phyloP scores from a whole-genome alignment of 2,888 invertebrate species.

The Pyrgus malvae region DNA sequence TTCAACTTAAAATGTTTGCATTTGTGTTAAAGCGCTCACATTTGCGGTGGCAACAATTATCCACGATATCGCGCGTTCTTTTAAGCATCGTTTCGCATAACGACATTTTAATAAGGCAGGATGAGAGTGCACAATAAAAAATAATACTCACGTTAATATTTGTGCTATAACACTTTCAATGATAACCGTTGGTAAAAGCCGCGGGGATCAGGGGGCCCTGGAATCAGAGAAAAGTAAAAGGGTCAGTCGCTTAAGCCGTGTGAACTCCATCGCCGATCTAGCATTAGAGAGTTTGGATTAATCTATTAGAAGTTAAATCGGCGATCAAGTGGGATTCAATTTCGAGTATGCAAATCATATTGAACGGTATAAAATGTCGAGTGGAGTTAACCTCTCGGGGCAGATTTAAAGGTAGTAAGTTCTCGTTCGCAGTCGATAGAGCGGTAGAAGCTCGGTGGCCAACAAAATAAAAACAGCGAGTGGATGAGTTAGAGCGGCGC shows the following conservation, averaged over 20 bases:
- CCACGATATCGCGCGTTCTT: slow-evolving; percentile 46
- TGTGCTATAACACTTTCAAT: slow-evolving; percentile 87
- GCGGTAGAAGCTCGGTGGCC: slow-evolving; percentile 67
- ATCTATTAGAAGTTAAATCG: slow-evolving; percentile 26
- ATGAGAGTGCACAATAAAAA: slow-evolving; percentile 53
- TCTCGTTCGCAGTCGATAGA: slow-evolving; percentile 74
- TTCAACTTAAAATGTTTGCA: slow-evolving; percentile 48
- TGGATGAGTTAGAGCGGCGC: slow-evolving; percentile 79
- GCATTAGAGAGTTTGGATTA: slow-evolving; percentile 22
- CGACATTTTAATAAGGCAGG: slow-evolving; percentile 64
- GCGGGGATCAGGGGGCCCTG: slow-evolving; percentile 99
- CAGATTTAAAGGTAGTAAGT: slow-evolving; percentile 78
- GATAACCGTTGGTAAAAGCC: slow-evolving; percentile 99
- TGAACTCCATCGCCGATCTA: slow-evolving; percentile 14
- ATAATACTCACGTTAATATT: slow-evolving; percentile 79
- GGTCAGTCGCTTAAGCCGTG: slow-evolving; percentile 23
- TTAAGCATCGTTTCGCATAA: slow-evolving; percentile 53
- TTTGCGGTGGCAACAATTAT: slow-evolving; percentile 52
- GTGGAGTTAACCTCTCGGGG: slow-evolving; percentile 70
- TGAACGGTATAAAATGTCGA: slow-evolving; percentile 71
- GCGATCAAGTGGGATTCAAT: slow-evolving; percentile 11
- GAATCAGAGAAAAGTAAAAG: slow-evolving; percentile 59
- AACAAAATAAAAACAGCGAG: slow-evolving; percentile 78
- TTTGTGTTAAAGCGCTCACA: slow-evolving; percentile 51
- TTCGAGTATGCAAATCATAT: slow-evolving; percentile 49